These are phyloP conservation scores for Rhipidura dahli DNA, from an alignment of 2,113 vertebrate species.

Conservation along the genomic window DNA sequence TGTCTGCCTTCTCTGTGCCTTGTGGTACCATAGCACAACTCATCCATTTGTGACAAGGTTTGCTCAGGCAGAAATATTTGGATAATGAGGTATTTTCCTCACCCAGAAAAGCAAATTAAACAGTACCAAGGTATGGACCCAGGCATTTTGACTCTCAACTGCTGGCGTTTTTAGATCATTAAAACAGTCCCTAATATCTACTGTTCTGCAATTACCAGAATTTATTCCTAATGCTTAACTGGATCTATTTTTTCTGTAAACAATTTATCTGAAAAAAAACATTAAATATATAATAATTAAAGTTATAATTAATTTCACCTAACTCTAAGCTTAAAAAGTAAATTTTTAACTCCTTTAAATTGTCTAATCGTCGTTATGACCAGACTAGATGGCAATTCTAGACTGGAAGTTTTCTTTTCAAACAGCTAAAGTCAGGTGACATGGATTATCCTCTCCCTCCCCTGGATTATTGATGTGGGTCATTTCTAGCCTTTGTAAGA, in stretches of 20 bases:
- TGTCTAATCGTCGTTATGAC: not conserved
- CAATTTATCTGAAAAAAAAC: not conserved
- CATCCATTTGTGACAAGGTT: not conserved
- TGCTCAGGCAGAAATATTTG: not conserved
- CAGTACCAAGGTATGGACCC: not conserved
- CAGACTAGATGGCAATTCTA: not conserved
- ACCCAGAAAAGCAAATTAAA: not conserved
- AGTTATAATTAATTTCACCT: not conserved
- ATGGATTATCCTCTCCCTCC: not conserved
- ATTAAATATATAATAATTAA: not conserved
- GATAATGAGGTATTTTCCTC: not conserved
- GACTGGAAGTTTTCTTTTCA: not conserved
- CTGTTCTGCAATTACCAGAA: not conserved
- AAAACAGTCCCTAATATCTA: not conserved
- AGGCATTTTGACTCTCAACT: not conserved
- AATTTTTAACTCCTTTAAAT: not conserved
- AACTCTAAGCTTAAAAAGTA: not conserved
- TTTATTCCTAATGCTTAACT: not conserved
- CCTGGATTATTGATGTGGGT: not conserved
- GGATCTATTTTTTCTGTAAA: not conserved
- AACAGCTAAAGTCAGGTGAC: not conserved
- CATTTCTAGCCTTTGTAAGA: not conserved
- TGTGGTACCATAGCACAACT: not conserved
- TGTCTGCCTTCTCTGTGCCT: not conserved
- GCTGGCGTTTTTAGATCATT: not conserved